Evolutionary conservation across 2,888 invertebrate genomes (phyloP).

Genomic region (Drosophila austrosaltans): DNA sequence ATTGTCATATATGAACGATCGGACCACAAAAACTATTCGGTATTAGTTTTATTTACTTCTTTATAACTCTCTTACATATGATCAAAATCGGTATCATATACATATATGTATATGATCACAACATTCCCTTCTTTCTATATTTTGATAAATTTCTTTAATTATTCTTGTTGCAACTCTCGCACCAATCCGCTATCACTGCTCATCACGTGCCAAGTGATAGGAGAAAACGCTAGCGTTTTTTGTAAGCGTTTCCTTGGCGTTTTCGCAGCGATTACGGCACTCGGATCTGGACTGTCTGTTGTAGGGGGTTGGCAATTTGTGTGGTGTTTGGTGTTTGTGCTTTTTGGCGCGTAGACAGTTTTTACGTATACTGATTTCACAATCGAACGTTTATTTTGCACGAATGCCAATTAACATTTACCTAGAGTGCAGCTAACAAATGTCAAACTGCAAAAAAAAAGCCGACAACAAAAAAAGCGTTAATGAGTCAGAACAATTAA

Average conservation of each 20-base stretch:
- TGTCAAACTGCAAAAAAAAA: background rate
- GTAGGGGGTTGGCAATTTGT: background rate
- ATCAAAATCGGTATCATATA: too few species aligned
- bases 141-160: background rate
- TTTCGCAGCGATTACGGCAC: background rate
- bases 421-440: conserved; percentile 42
- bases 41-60: too few species aligned
- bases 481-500: conserved; percentile 2
- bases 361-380: conserved; percentile 49
- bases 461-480: conserved; percentile 6
- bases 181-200: background rate
- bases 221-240: conserved; percentile 17
- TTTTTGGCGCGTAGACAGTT: conserved; percentile 68
- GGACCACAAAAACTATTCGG: too few species aligned
- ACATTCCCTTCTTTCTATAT: too few species aligned
- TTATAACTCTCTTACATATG: too few species aligned
- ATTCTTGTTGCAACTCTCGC: background rate
- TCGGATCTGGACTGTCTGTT: background rate
- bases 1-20: too few species aligned
- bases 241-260: too few species aligned
- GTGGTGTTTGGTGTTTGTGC: conserved; percentile 55
- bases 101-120: too few species aligned
- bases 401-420: conserved; percentile 53
- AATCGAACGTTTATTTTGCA: conserved; percentile 44
- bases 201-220: background rate